Conservation (phyloP, 2,113 vertebrate genomes). For the Ochotona princeps region DNA sequence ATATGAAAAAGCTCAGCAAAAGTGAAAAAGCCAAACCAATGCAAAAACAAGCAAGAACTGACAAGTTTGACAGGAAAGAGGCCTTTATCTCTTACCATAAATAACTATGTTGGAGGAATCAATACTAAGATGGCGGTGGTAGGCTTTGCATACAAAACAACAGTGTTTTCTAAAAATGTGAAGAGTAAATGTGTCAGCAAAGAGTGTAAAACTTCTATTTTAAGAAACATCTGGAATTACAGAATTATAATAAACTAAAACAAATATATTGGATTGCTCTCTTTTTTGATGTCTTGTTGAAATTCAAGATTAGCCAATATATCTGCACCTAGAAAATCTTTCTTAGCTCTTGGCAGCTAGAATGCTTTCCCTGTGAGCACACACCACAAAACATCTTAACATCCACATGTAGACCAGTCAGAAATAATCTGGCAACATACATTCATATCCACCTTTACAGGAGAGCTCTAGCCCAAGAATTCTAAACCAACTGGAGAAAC, state of each 20-base stretch:
- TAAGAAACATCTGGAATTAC: constrained; percentile 3
- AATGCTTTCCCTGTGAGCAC: constrained; percentile 32
- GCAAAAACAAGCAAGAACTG: neutral
- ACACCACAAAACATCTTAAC: neutral
- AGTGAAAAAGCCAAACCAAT: constrained; percentile 40
- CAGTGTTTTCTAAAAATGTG: neutral
- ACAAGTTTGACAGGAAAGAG: constrained; percentile 3
- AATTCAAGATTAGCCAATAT: neutral
- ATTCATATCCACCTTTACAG: constrained; percentile 2
- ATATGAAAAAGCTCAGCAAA: neutral
- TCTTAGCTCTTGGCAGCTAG: constrained; percentile 32
- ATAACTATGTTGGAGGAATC: neutral
- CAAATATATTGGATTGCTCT: neutral
- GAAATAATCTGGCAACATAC: neutral
- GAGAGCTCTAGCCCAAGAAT: neutral
- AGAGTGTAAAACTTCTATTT: neutral
- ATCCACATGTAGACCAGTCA: neutral
- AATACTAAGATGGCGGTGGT: neutral
- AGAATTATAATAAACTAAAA: constrained; percentile 35
- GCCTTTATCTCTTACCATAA: neutral
- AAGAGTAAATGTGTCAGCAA: neutral
- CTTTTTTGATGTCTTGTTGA: constrained; percentile 33
- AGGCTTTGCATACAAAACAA: neutral
- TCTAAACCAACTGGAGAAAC: constrained; percentile 27
- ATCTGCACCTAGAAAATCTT: constrained; percentile 33